Percentiles rank a stretch among this genome's conserved stretches.
These are phyloP conservation scores for Varanus komodoensis DNA, from an alignment of 2,113 vertebrate genomes.

Conservation along the genomic window DNA sequence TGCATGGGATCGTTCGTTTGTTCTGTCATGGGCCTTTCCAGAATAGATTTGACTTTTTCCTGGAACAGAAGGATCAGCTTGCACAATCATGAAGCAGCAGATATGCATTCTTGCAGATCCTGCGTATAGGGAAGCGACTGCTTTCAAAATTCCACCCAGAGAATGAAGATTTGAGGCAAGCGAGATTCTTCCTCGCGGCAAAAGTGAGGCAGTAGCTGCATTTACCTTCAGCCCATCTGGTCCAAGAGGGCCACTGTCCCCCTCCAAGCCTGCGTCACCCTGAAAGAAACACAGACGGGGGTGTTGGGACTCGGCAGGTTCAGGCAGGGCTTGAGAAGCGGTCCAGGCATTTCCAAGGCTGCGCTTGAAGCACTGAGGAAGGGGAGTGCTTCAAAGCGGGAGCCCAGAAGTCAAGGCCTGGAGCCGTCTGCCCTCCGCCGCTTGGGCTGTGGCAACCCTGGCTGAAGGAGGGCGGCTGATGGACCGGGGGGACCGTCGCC, in stretches of 20 bases:
- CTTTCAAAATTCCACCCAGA: not conserved
- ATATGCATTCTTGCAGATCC: not conserved
- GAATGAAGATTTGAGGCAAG: not conserved
- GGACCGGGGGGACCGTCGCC: too few species aligned
- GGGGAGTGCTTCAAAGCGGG: too few species aligned
- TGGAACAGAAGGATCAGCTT: constrained; percentile 59
- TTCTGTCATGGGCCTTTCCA: constrained; percentile 14
- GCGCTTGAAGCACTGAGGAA: too few species aligned
- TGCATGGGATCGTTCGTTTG: constrained; percentile 24
- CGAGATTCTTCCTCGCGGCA: not conserved
- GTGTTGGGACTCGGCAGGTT: not conserved
- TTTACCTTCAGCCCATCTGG: constrained; percentile 89
- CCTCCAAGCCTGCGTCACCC: constrained; percentile 92
- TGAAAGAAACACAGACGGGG: constrained; percentile 64
- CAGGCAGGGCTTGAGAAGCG: not conserved
- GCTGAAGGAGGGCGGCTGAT: too few species aligned
- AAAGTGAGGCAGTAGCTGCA: too few species aligned
- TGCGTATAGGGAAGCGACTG: not conserved
- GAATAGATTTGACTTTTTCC: constrained; percentile 44
- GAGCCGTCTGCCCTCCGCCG: too few species aligned
- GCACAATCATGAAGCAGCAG: constrained; percentile 17
- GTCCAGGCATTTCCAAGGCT: not conserved
- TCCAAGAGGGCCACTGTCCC: constrained; percentile 85
- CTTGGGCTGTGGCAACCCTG: too few species aligned
- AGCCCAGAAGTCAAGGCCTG: too few species aligned